A percentile compares a stretch with the other conserved stretches of the same genome.
Evolutionary conservation across 2,113 vertebrate species (phyloP).

Genomic region (Daboia siamensis): DNA sequence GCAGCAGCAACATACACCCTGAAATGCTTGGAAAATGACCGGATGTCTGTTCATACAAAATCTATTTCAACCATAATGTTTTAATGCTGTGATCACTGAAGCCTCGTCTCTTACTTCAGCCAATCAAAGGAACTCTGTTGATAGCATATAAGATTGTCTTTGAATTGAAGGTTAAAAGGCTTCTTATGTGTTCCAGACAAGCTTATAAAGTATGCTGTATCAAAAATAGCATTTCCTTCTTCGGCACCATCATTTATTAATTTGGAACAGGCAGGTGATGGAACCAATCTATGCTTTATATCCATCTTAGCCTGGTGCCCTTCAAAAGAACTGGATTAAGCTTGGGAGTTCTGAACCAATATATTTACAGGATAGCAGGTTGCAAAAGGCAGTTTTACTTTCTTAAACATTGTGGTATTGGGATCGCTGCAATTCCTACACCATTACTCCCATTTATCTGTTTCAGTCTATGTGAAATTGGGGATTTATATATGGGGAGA

Average conservation of each 20-base stretch:
- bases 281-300: conserved; percentile 25
- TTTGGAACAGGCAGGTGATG: conserved; percentile 18
- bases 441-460: not conserved
- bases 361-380: not conserved
- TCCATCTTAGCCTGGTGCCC: not conserved
- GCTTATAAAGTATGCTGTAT: conserved; percentile 12
- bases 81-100: conserved; percentile 10
- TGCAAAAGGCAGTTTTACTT: not conserved
- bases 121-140: conserved; percentile 25
- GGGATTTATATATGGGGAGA: not conserved
- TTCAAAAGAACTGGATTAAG: not conserved
- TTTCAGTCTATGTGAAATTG: not conserved
- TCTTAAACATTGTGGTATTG: not conserved
- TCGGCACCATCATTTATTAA: conserved; percentile 52
- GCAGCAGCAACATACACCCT: not conserved
- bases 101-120: not conserved
- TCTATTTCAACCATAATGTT: conserved; percentile 33
- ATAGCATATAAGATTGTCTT: not conserved
- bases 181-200: conserved; percentile 16
- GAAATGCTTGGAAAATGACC: conserved; percentile 18
- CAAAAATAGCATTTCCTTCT: conserved; percentile 51
- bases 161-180: not conserved
- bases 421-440: not conserved
- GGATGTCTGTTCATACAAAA: conserved; percentile 19
- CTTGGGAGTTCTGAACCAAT: not conserved